Evolutionary conservation across 2,113 vertebrate genomes (phyloP), one percentile per base, ranked within the genome.

Genomic region (Artemisiospiza belli): DNA sequence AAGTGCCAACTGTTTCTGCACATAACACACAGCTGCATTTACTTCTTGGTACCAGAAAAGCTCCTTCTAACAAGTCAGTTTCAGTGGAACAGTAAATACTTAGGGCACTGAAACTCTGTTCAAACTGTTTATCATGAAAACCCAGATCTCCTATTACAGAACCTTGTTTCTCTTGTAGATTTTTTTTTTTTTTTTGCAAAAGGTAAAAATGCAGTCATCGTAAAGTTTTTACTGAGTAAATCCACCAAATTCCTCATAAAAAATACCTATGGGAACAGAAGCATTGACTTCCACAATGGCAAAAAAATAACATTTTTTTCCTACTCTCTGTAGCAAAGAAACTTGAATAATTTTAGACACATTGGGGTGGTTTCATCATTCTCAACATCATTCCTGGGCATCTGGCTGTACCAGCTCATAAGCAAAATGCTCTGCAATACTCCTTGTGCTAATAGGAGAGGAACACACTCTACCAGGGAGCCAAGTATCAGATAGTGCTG

Each of bases 271-370:
- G 15, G 72, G 63, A 93, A 88, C n/a, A 86, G 82, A 80, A 92
- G 37, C 37, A 69, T 30, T 68, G 57, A 74, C 33, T 70, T 88
- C 35, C 43, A 74, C 41, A 52, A 13, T 83, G 33, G 33, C n/a
- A 89, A 96, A 80, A 73, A 85, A 84, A 54, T 3, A 5, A 9
- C 20, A 15, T 74, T 82, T 73, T 70, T 72, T 63, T 63, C 44
- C 62, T 58, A 11, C 0, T 1, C 43, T 75, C 68, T 46, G 63
- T 52, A 76, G 62, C 68, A 88, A 58, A 94, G 61, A 90, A 88
- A 90, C n/a, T 61, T 47, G 57, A 81, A 75, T 86, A 94, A 95
- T 93, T 93, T 95, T 81, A 90, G 64, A 78, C 30, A 87, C 68
- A 12, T 7, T 39, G 21, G 5, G 59, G 63, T 37, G 13, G 11